Conservation (phyloP, 2,797 vertebrate genomes). For the Onychomys arenicola region DNA sequence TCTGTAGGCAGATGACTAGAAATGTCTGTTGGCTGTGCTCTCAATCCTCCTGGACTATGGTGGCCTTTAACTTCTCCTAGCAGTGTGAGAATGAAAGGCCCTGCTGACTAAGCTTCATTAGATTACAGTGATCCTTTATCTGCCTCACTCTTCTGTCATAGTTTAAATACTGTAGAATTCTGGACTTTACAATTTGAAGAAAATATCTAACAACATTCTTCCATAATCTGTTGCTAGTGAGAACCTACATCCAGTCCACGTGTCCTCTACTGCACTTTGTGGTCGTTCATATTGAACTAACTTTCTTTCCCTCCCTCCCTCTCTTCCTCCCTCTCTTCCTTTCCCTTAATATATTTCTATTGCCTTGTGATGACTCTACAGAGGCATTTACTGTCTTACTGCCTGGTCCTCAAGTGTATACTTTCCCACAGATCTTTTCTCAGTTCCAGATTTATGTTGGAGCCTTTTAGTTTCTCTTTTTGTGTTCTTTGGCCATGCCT, state of each 20-base stretch:
- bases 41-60: too few species aligned
- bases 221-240: neutral
- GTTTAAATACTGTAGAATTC: neutral
- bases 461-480: neutral
- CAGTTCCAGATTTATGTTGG: neutral
- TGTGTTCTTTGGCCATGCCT: neutral
- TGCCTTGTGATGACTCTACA: neutral
- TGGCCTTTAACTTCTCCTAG: neutral
- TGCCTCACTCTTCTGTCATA: neutral
- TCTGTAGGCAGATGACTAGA: neutral
- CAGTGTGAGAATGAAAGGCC: neutral
- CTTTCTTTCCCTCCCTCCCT: fast-evolving
- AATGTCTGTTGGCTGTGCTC: neutral
- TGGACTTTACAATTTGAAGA: neutral
- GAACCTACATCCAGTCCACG: neutral
- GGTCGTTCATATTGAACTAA: neutral
- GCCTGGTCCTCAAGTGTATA: neutral
- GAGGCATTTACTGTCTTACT: neutral
- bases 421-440: neutral
- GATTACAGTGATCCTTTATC: neutral
- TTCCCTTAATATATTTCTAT: neutral
- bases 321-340: neutral
- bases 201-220: neutral
- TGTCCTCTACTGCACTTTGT: neutral
- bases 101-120: neutral